Base-by-base conservation (phyloP, 2,113 vertebrate species). In the Oncorhynchus masou region DNA sequence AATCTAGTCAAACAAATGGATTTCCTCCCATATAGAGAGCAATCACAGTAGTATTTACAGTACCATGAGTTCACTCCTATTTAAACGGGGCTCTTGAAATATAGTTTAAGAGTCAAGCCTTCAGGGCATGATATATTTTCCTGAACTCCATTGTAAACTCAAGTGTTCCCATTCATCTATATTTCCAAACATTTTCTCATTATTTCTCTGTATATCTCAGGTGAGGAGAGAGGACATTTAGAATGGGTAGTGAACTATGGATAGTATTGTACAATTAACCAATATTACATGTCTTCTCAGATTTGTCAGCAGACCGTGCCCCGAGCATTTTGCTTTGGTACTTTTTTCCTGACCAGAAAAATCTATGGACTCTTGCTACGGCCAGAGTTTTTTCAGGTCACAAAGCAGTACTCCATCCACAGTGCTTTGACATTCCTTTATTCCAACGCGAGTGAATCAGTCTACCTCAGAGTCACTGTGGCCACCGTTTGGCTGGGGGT, bases 401-500 rank as follows among this genome's bases (percentile, higher is more conserved):
- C 51, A 54, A 54, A 54, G 15, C 12, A 54, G 1, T 54, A 54
- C 51, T 54, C 3, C 1, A 15, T 54, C 3, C 1, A 15, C 12
- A 54, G 51, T 54, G 3, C 51, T 54, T 54, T 54, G 51, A 54
- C 51, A 54, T 54, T 16, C 59, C 59, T n/a, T n/a, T 62, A 22
- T 62, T 22, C 8, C 59, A 62, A 62, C 24, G 19, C 22, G 4
- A 69, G 6, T 11, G 12, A 19, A 49, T 24, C 34, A 45, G 45
- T 45, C 20, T 20, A 49, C 9, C 22, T 24, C 20, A 19, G 13
- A 54, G 48, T 25, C 49, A 25, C 25, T 5, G 90, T 54, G 91
- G 22, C 91, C 91, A 69, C 90, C 81, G 48, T 80, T 83, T 29
- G 20, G 31, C 20, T 60, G 70, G 51, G 4, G 1, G 0, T 51